A percentile compares a stretch with the other conserved stretches of the same genome.
Conservation (phyloP, 2,113 vertebrate species). For the Tachysurus fulvidraco region DNA sequence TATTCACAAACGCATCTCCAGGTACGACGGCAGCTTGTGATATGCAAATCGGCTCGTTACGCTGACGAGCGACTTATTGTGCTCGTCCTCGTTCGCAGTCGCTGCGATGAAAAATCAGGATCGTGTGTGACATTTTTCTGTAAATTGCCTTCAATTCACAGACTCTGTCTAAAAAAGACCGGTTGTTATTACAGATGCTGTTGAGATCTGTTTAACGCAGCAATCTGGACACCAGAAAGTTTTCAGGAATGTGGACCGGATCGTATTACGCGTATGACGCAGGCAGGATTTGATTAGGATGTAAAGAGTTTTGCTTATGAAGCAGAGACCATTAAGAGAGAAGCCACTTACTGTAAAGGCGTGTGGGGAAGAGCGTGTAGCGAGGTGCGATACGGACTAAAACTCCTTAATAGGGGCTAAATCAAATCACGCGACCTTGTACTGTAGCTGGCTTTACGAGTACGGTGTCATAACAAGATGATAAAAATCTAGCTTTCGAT, state of each 20-base stretch:
- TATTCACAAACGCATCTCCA: background rate
- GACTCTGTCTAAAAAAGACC: background rate
- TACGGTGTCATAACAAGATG: background rate
- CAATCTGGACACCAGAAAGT: background rate
- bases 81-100: background rate
- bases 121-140: background rate
- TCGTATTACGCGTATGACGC: background rate
- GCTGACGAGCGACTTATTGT: background rate
- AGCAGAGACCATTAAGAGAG: background rate
- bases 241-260: background rate
- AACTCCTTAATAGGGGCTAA: background rate
- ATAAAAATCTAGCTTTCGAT: background rate
- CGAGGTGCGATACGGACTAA: no score
- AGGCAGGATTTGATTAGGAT: background rate
- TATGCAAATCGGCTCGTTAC: slow-evolving; percentile 26
- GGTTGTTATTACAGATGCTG: background rate
- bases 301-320: background rate
- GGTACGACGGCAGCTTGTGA: background rate
- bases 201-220: background rate
- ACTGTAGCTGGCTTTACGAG: background rate
- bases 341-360: background rate
- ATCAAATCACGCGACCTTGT: background rate
- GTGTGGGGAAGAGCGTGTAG: background rate
- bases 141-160: slow-evolving; percentile 1
- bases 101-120: background rate